Percentiles rank a stretch among this genome's conserved stretches.
Conservation (phyloP, 2,888 invertebrate species). For the Cyrtodaria siliqua region DNA sequence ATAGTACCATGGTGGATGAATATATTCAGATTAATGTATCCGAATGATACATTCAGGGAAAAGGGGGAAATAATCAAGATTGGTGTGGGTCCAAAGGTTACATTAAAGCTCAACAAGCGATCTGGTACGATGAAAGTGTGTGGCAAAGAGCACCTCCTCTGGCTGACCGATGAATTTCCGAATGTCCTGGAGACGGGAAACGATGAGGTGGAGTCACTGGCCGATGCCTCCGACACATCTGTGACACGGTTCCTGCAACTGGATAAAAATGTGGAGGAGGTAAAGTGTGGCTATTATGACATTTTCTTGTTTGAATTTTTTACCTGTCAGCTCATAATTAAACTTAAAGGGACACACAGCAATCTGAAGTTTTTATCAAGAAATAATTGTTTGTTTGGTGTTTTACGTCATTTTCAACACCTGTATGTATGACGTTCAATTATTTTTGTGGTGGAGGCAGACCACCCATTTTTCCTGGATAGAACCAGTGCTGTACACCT, state of each 20-base stretch:
- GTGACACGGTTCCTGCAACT: constrained; percentile 80
- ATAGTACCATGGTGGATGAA: constrained; percentile 79
- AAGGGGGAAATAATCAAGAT: constrained; percentile 78
- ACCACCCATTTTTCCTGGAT: too few species aligned
- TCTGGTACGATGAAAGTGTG: constrained; percentile 76
- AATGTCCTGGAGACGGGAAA: constrained; percentile 80
- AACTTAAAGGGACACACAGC: too few species aligned
- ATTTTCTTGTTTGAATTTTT: too few species aligned
- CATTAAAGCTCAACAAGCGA: constrained; percentile 78
- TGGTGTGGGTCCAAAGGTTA: constrained; percentile 74
- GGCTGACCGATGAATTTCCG: constrained; percentile 81
- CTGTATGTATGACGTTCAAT: too few species aligned
- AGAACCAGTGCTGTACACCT: too few species aligned
- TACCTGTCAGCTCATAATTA: too few species aligned
- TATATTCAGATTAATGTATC: constrained; percentile 76
- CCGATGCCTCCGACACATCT: constrained; percentile 77
- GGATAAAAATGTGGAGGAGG: constrained; percentile 82
- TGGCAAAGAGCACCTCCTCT: constrained; percentile 80
- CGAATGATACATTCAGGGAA: constrained; percentile 76
- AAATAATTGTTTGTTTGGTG: too few species aligned
- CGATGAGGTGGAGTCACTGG: constrained; percentile 74
- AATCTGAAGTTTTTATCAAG: too few species aligned
- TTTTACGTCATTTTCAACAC: too few species aligned
- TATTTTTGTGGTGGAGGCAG: too few species aligned
- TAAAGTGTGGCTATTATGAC: too few species aligned